phyloP scores from a whole-genome alignment of 1,140 invertebrate species.

The Harlomillsia oculata region DNA sequence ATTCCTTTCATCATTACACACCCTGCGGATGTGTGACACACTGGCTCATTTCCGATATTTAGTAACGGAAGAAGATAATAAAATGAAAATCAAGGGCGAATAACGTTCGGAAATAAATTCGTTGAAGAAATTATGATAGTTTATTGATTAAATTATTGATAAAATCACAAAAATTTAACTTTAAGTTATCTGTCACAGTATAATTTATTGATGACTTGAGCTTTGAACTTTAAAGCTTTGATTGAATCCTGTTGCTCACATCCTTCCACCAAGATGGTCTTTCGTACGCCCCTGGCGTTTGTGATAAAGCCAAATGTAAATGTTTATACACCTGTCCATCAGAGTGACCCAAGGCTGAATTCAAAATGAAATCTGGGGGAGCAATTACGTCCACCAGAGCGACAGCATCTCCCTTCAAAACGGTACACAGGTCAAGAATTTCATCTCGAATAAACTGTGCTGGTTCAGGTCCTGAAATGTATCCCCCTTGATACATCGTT shows the following conservation, averaged over 20 bases:
- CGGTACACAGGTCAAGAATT: slow-evolving; percentile 54
- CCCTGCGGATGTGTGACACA: too few species aligned
- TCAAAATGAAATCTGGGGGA: slow-evolving; percentile 75
- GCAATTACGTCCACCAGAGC: slow-evolving; percentile 73
- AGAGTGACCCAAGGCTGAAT: slow-evolving; percentile 66
- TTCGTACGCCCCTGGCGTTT: slow-evolving; percentile 58
- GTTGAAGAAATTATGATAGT: too few species aligned
- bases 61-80: too few species aligned
- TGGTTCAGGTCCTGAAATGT: slow-evolving; percentile 29
- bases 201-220: too few species aligned
- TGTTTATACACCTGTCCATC: slow-evolving; percentile 82
- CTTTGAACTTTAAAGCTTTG: slow-evolving; percentile 24
- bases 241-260: slow-evolving; percentile 41
- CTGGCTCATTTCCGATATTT: too few species aligned
- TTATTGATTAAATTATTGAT: too few species aligned
- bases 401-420: slow-evolving; percentile 62
- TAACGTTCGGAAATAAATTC: too few species aligned
- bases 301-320: slow-evolving; percentile 62
- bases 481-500: slow-evolving; percentile 43
- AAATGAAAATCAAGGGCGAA: too few species aligned
- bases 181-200: too few species aligned
- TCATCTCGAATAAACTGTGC: slow-evolving; percentile 45
- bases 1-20: too few species aligned
- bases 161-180: too few species aligned
- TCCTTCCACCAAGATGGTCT: slow-evolving; percentile 69